Evolutionary conservation across 1,140 invertebrate species (phyloP).

Genomic region (Cyclina sinensis): DNA sequence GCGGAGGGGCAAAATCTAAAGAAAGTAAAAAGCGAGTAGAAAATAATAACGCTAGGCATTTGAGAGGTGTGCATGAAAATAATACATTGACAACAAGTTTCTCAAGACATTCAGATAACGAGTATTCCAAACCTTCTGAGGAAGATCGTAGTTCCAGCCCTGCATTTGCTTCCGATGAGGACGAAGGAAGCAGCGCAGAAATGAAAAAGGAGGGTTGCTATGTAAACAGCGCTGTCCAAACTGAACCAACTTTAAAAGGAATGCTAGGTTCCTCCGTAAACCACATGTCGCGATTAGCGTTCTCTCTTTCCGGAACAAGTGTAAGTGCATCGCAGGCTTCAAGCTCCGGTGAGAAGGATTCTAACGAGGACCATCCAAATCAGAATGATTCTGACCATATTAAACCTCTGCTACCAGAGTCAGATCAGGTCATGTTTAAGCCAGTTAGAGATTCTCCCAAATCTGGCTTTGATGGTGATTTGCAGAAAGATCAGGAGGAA

Average conservation of each 20-base stretch:
- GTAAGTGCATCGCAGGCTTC: constrained; percentile 61
- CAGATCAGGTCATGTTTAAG: background rate
- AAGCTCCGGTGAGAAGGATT: constrained; percentile 47
- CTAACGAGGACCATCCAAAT: constrained; percentile 45
- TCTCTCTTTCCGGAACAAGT: constrained; percentile 72
- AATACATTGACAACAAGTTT: constrained; percentile 80
- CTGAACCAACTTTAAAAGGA: constrained; percentile 77
- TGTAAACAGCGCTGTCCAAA: constrained; percentile 82
- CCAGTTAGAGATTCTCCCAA: background rate
- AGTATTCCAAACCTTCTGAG: constrained; percentile 82
- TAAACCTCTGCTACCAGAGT: constrained; percentile 6
- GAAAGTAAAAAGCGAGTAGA: constrained; percentile 69
- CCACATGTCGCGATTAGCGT: constrained; percentile 73
- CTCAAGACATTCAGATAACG: constrained; percentile 80
- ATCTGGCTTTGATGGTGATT: constrained; percentile 5
- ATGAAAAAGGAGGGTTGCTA: constrained; percentile 72
- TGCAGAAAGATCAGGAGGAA: constrained; percentile 14
- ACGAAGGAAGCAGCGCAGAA: constrained; percentile 86
- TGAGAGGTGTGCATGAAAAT: constrained; percentile 67
- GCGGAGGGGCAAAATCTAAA: constrained; percentile 54
- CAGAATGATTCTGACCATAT: constrained; percentile 17
- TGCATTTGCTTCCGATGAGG: constrained; percentile 97
- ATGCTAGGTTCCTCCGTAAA: constrained; percentile 73
- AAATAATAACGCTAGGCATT: constrained; percentile 70
- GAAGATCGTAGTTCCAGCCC: constrained; percentile 96